Evolutionary conservation across 2,113 vertebrate species (phyloP), one percentile per base, ranked within the genome.

Genomic region (Nibea albiflora): DNA sequence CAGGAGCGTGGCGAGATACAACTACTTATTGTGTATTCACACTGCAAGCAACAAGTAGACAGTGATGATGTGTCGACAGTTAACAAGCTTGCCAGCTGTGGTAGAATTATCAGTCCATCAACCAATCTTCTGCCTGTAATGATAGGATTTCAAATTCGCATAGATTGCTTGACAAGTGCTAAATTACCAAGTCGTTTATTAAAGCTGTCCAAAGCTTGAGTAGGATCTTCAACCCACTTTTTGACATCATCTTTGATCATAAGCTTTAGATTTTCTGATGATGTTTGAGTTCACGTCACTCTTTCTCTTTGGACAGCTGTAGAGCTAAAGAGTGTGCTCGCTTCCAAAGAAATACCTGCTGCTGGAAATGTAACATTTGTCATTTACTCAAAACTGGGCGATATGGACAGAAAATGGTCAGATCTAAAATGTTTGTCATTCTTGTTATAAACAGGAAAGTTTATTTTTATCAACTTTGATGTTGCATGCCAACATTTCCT

Each of bases 21-120:
- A 19, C 64, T 19, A 42, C 42, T 52, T 42, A 11, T 10, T 24
- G 73, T 49, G 24, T 1, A 26, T 26, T 42, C 11, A 46, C 16
- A 64, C 20, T 12, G 39, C 14, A 47, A 65, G 35, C 39, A 62
- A 19, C 39, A 56, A 24, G 67, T 16, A n/a, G 35, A 56, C 50
- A 52, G 28, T 35, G 50, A 28, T 66, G 20, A 70, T 73, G 49
- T 75, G 49, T 49, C 28, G 42, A 65, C 28, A 53, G 28, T 67
- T 80, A 66, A 64, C 54, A 65, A 44, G 16, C 17, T 69, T 73
- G 66, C 57, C 71, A 84, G 50, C 57, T 50, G 61, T 47, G 52
- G 58, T 39, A 15, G 53, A 47, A 78, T 80, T 73, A 85, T 53
- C 19, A 63, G 52, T 67, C 60, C 46, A 52, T 84, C 76, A 79